phyloP scores from a whole-genome alignment of 92 coral and sea anemone species.

The Hydrozoanthus gracilis region DNA sequence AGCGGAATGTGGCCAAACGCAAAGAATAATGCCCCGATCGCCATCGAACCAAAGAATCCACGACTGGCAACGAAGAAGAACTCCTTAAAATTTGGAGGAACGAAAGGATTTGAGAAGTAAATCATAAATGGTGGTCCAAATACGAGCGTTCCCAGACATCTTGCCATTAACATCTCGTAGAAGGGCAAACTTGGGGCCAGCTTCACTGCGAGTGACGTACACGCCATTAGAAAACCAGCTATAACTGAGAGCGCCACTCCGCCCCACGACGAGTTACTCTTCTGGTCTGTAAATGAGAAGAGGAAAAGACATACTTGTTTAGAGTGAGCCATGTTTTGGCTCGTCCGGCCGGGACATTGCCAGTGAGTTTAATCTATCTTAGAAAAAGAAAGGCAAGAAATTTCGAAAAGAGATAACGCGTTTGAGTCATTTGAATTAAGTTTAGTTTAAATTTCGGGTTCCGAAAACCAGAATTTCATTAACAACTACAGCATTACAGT shows the following conservation, averaged over 20 bases:
- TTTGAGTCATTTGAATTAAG: too few species aligned
- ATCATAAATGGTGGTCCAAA: slow-evolving; percentile 43
- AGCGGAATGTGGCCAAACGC: slow-evolving; percentile 54
- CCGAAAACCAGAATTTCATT: too few species aligned
- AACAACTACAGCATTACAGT: too few species aligned
- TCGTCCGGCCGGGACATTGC: too few species aligned
- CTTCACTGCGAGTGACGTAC: slow-evolving; percentile 23
- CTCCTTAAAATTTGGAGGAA: slow-evolving; percentile 14
- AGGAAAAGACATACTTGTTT: background rate
- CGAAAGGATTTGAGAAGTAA: slow-evolving; percentile 18
- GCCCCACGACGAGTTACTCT: background rate
- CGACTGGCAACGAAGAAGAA: slow-evolving; percentile 28
- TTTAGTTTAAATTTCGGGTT: too few species aligned
- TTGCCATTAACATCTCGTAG: slow-evolving; percentile 42
- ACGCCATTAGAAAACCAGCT: slow-evolving; percentile 36
- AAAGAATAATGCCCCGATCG: slow-evolving; percentile 47
- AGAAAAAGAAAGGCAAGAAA: too few species aligned
- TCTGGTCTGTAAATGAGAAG: background rate
- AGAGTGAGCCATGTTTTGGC: too few species aligned
- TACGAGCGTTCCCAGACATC: slow-evolving; percentile 38
- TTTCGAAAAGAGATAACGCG: too few species aligned
- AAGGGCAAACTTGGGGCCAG: slow-evolving; percentile 39
- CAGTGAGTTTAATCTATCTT: too few species aligned
- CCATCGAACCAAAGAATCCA: slow-evolving; percentile 47
- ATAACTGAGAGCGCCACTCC: slow-evolving; percentile 19